Evolutionary conservation across 1,140 invertebrate species (phyloP), one percentile per base, ranked within the genome.

Genomic region (Pseudobourletiella spinata): DNA sequence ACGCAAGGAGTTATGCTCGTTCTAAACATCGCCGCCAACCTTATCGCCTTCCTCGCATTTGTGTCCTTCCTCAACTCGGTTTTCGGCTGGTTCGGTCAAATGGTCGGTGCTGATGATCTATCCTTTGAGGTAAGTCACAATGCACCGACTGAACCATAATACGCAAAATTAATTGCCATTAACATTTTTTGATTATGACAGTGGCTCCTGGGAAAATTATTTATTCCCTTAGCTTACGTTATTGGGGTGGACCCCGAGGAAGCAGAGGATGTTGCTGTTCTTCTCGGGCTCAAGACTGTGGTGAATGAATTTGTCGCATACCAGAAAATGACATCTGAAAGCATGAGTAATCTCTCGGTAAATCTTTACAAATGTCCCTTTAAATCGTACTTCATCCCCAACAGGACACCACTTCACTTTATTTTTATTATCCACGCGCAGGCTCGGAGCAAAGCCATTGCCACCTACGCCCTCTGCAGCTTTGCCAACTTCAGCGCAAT

Each of bases 241-340:
- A 84, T 89, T 79, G 90, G 92, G 1, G 86, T 94, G 0, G 83
- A 85, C 0, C 84, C 83, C 79, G 75, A 82, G 0, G 83, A 93
- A 64, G 88, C 86, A 67, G 82, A 90, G 71, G 75, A 80, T 1
- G 88, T 95, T 0, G 91, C 84, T 0, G 79, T 81, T 42, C 77
- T 95, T 8, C 86, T 96, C 52, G 92, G 91, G 1, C 74, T 93
- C 1, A 96, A 96, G 78, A 91, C 86, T 0, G 83, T 92, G 0
- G 81, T 95, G 2, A 96, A 95, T 72, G 93, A 96, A 75, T 95
- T 95, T 73, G 85, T 93, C 0, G 93, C 91, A 1, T 96, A 93
- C 72, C 76, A 87, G 71, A 76, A 83, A 59, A 75, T 94, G 64
- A 84, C 86, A n/a, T 11, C n/a, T n/a, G n/a, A n/a, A n/a, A n/a